Percentiles rank a stretch among this genome's conserved stretches.
Conservation (phyloP, 2,888 invertebrate species). For the Drosophila emarginata region DNA sequence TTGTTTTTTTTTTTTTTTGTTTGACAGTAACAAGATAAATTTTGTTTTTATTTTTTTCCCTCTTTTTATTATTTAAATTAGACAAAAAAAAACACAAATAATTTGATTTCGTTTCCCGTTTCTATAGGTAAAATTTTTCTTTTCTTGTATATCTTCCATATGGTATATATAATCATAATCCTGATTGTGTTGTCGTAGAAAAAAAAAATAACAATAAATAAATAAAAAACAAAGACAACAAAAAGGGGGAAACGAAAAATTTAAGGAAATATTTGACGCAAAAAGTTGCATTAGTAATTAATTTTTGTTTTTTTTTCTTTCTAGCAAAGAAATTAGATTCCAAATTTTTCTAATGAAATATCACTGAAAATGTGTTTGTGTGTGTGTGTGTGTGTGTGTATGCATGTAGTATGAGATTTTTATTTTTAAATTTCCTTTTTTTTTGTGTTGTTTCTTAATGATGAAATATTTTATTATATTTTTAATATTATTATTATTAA, state of each 20-base stretch:
- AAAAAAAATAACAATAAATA: slow-evolving; percentile 17
- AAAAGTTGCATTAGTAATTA: slow-evolving; percentile 12
- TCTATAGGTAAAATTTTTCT: slow-evolving; percentile 17
- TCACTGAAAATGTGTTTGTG: slow-evolving; percentile 63
- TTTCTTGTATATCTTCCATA: neutral
- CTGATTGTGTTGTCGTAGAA: slow-evolving; percentile 15
- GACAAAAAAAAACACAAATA: slow-evolving; percentile 14
- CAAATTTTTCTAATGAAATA: slow-evolving; percentile 61
- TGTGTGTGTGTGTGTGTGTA: neutral
- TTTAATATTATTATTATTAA: slow-evolving; percentile 26
- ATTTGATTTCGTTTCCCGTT: slow-evolving; percentile 42
- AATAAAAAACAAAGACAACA: slow-evolving; percentile 17
- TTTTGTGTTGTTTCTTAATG: neutral
- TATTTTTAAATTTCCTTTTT: neutral
- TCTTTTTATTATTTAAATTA: slow-evolving; percentile 28
- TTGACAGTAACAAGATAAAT: slow-evolving; percentile 77
- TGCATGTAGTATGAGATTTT: neutral
- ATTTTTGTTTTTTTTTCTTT: slow-evolving; percentile 5
- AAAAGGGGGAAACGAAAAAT: slow-evolving; percentile 22
- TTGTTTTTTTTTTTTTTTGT: neutral
- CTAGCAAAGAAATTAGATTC: slow-evolving; percentile 64
- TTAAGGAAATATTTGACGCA: neutral
- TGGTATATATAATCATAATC: slow-evolving; percentile 9
- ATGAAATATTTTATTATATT: slow-evolving; percentile 1
- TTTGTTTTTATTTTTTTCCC: slow-evolving; percentile 36